Evolutionary conservation across 2,113 vertebrate genomes (phyloP).

Genomic region (Semnornis frantzii): DNA sequence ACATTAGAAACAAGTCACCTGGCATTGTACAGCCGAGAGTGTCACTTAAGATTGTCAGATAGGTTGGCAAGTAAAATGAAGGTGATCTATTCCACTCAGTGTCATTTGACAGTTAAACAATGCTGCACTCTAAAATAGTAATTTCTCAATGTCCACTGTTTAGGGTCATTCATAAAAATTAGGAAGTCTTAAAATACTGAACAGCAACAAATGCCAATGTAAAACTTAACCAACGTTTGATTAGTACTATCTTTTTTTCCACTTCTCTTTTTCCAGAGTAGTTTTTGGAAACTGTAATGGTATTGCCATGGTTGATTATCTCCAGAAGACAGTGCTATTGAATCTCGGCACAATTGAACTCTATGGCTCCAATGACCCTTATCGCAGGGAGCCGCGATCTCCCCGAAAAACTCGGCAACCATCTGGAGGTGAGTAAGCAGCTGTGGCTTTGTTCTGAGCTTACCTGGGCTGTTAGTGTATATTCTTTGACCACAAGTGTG

Average conservation of each 20-base stretch:
- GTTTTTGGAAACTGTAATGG: slow-evolving; percentile 98
- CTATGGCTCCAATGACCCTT: slow-evolving; percentile 94
- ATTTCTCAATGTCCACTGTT: not conserved
- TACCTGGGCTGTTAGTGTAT: not conserved
- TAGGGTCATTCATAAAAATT: not conserved
- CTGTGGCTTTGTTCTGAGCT: not conserved
- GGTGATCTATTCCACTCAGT: not conserved
- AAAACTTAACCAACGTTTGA: not conserved
- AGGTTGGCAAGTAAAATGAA: not conserved
- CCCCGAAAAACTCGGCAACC: slow-evolving; percentile 95
- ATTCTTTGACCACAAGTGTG: not conserved
- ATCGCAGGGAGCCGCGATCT: slow-evolving; percentile 94
- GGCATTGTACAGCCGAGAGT: not conserved
- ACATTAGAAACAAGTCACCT: not conserved
- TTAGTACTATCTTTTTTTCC: not conserved
- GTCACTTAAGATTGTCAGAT: not conserved
- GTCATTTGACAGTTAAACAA: not conserved
- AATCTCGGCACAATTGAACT: slow-evolving; percentile 93
- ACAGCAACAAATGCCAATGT: not conserved
- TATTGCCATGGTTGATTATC: slow-evolving; percentile 95
- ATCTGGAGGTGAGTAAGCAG: slow-evolving; percentile 87
- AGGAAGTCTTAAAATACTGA: not conserved
- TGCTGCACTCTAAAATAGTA: not conserved
- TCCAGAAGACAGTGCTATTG: slow-evolving; percentile 95
- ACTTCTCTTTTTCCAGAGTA: slow-evolving; percentile 79